These are phyloP conservation scores for Cardiocondyla obscurior DNA, from an alignment of 1,140 invertebrate species.

Conservation along the genomic window DNA sequence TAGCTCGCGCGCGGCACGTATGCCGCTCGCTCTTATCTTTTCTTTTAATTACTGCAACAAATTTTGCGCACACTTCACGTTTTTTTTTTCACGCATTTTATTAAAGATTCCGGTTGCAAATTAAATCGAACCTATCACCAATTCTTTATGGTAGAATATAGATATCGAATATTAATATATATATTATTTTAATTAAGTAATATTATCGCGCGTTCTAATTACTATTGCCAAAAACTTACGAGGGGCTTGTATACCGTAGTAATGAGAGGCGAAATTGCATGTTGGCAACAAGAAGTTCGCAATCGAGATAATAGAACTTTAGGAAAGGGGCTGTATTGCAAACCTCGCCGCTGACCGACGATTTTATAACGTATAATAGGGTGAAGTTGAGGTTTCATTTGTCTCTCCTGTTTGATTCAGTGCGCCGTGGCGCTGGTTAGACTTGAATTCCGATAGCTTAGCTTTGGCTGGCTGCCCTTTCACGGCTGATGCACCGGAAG, in stretches of 20 bases:
- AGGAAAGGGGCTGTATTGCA: background rate
- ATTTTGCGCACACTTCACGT: too few species aligned
- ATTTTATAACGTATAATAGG: constrained; percentile 27
- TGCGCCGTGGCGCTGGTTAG: constrained; percentile 39
- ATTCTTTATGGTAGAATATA: too few species aligned
- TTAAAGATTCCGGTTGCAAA: too few species aligned
- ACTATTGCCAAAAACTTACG: constrained; percentile 3
- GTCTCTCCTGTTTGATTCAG: constrained; percentile 30
- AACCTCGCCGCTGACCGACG: background rate
- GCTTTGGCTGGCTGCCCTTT: constrained; percentile 31
- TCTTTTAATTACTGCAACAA: too few species aligned
- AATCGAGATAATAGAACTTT: background rate
- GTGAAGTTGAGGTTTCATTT: constrained; percentile 19
- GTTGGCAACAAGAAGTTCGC: background rate
- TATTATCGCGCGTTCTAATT: background rate
- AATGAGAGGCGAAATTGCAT: background rate
- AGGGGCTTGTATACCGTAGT: background rate
- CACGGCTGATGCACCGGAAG: constrained; percentile 17
- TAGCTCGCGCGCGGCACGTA: too few species aligned
- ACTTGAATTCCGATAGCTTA: constrained; percentile 55
- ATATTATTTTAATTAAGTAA: background rate
- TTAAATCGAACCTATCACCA: too few species aligned
- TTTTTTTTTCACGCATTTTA: background rate
- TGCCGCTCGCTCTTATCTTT: too few species aligned
- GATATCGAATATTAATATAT: background rate